Percentiles rank a stretch among this genome's conserved stretches.
Evolutionary conservation across 2,797 vertebrate species (phyloP).

Genomic region (Orestias chungarensis): DNA sequence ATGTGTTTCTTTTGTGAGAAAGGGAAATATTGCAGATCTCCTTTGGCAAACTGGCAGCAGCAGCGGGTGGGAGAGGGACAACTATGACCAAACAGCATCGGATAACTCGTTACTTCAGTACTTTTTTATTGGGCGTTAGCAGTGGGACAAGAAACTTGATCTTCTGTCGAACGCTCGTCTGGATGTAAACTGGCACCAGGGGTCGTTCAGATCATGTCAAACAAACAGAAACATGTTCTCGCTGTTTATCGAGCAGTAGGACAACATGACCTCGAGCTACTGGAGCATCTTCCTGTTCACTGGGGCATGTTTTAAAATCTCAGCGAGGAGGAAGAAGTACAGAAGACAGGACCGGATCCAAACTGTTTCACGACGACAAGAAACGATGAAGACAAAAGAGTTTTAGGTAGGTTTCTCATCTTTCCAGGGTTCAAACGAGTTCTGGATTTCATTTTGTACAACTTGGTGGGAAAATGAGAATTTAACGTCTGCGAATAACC

Average conservation of each 20-base stretch:
- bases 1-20: not conserved
- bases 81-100: not conserved
- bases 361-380: slow-evolving; percentile 24
- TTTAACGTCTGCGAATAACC: slow-evolving; percentile 26
- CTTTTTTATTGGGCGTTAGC: not conserved
- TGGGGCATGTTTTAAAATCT: slow-evolving; percentile 27
- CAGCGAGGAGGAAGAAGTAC: slow-evolving; percentile 9
- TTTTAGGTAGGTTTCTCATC: slow-evolving; percentile 9
- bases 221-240: slow-evolving; percentile 50
- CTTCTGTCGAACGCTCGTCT: slow-evolving; percentile 7
- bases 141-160: slow-evolving; percentile 7
- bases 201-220: slow-evolving; percentile 42
- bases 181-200: slow-evolving; percentile 32
- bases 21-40: not conserved
- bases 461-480: slow-evolving; percentile 35
- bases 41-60: not conserved
- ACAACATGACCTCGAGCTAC: slow-evolving; percentile 49
- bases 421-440: slow-evolving; percentile 21
- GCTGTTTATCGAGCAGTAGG: slow-evolving; percentile 50
- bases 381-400: slow-evolving; percentile 15
- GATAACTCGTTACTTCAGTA: not conserved
- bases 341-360: not conserved
- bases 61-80: not conserved
- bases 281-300: slow-evolving; percentile 33
- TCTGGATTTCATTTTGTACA: slow-evolving; percentile 26